Conservation (phyloP, 2,888 invertebrate species). For the Bombylius discolor region DNA sequence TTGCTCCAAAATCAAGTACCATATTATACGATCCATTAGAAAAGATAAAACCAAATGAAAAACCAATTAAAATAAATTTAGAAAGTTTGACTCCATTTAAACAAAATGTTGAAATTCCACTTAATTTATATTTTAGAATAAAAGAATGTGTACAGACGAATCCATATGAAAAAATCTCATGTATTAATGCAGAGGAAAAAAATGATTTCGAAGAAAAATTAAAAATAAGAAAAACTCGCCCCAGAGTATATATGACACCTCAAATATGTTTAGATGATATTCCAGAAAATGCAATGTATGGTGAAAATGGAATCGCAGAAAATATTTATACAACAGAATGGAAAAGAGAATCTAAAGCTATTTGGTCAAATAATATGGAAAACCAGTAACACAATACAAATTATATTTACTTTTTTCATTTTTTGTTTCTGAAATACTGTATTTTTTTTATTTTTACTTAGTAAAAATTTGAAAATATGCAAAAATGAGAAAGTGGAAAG, state of each 20-base stretch:
- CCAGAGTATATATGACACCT: conserved; percentile 14
- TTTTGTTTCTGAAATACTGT: too few species aligned
- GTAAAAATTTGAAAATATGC: too few species aligned
- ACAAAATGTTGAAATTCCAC: conserved; percentile 13
- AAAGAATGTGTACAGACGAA: conserved; percentile 13
- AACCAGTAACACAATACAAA: too few species aligned
- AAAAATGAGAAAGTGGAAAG: too few species aligned
- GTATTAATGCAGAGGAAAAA: conserved; percentile 10
- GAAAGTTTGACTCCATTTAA: conserved; percentile 14
- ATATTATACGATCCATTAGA: not conserved
- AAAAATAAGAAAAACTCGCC: conserved; percentile 11
- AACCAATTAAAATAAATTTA: conserved; percentile 13
- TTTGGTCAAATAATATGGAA: not conserved
- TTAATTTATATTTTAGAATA: conserved; percentile 11
- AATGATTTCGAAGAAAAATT: conserved; percentile 11
- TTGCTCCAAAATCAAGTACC: not conserved
- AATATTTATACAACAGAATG: conserved; percentile 18
- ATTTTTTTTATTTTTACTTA: too few species aligned
- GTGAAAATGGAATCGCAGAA: conserved; percentile 10
- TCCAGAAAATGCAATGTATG: conserved; percentile 15
- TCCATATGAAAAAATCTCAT: conserved; percentile 11
- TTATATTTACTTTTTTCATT: too few species aligned
- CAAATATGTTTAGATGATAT: conserved; percentile 16
- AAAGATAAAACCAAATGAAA: not conserved
- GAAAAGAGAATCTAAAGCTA: conserved; percentile 12